Evolutionary conservation across 2,797 vertebrate genomes (phyloP).

Genomic region (Cryptoprocta ferox): DNA sequence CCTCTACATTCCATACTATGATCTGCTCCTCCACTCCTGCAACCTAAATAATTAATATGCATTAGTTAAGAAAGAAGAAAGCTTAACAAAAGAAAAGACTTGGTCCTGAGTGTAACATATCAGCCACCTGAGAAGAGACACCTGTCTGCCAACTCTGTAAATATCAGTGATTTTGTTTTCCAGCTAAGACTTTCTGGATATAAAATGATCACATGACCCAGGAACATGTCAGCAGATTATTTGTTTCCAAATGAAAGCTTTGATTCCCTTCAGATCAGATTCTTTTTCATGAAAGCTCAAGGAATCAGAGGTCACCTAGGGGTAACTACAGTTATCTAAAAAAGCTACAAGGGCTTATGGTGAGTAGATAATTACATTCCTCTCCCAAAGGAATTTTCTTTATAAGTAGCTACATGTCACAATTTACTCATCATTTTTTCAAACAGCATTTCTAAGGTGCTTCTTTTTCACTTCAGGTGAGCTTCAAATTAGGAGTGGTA

Average conservation of each 20-base stretch:
- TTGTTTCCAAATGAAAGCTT: constrained; percentile 29
- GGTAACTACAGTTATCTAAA: background rate
- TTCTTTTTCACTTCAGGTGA: constrained; percentile 26
- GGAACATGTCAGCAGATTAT: background rate
- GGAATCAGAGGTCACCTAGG: background rate
- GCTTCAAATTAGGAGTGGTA: background rate
- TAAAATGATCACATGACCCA: background rate
- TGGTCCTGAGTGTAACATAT: background rate
- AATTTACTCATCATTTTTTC: constrained; percentile 19
- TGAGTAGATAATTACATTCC: background rate
- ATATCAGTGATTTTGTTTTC: background rate
- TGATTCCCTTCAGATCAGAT: background rate
- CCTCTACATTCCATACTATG: background rate
- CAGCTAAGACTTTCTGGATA: background rate
- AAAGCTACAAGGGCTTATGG: background rate
- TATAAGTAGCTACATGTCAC: background rate
- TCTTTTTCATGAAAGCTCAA: constrained; percentile 24
- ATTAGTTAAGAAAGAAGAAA: background rate
- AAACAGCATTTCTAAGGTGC: background rate
- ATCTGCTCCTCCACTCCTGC: background rate
- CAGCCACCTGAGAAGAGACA: constrained; percentile 17
- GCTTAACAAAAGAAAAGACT: background rate
- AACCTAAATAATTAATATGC: background rate
- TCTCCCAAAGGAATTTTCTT: background rate
- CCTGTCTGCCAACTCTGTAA: background rate